Conservation (phyloP, 2,888 invertebrate species). For the Drosophila eohydei region DNA sequence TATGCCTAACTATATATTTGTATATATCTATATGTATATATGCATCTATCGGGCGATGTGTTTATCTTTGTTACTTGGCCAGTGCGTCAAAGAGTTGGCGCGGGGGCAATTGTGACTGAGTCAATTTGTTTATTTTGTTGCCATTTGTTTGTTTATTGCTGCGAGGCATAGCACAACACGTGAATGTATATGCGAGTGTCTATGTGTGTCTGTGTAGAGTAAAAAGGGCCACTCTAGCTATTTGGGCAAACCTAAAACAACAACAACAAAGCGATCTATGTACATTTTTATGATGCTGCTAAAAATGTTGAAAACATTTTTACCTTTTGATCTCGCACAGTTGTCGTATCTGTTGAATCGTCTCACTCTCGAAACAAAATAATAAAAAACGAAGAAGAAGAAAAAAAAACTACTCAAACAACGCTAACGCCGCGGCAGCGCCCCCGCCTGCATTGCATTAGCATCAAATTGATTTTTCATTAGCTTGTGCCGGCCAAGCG, state of each 20-base stretch:
- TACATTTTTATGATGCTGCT: constrained; percentile 70
- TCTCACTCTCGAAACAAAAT: constrained; percentile 16
- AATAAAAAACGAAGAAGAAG: neutral
- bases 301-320: constrained; percentile 50
- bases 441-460: constrained; percentile 42
- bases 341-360: constrained; percentile 60
- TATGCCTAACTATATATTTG: neutral
- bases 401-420: constrained; percentile 23
- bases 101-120: constrained; percentile 32
- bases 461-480: constrained; percentile 72
- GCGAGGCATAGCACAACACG: constrained; percentile 34
- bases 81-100: constrained; percentile 52
- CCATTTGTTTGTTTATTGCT: constrained; percentile 66
- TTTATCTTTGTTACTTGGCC: constrained; percentile 30
- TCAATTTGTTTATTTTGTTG: constrained; percentile 66
- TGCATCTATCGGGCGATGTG: constrained; percentile 11
- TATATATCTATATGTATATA: neutral
- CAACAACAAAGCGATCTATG: constrained; percentile 41
- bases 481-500: constrained; percentile 60
- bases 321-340: constrained; percentile 59
- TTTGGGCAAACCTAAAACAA: constrained; percentile 58
- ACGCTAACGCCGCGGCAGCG: constrained; percentile 29
- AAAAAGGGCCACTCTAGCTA: constrained; percentile 55
- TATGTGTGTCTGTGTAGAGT: constrained; percentile 27
- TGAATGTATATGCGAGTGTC: constrained; percentile 12